These are phyloP conservation scores for Drosophila engyochracea DNA, from an alignment of 2,888 invertebrate species.

Conservation along the genomic window DNA sequence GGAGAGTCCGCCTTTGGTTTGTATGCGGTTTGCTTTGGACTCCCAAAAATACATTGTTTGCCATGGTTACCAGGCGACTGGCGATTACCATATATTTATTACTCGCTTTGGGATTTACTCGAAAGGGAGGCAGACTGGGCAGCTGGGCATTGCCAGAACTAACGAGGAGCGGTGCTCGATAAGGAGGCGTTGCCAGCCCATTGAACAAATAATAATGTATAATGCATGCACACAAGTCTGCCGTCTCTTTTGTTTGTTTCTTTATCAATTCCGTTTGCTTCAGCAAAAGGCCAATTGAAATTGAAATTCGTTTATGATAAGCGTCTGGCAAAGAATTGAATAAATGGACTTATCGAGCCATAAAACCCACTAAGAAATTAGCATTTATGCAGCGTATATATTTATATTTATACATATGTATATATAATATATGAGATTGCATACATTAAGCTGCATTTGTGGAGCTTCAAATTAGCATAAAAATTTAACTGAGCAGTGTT, in stretches of 20 bases:
- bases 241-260: neutral
- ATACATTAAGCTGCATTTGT: constrained; percentile 7
- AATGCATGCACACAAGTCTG: neutral
- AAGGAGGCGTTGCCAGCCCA: neutral
- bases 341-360: constrained; percentile 21
- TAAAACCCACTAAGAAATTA: neutral
- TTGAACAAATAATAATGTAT: neutral
- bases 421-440: neutral
- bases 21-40: constrained; percentile 57
- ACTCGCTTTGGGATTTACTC: neutral
- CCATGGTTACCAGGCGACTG: constrained; percentile 56
- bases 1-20: constrained; percentile 27
- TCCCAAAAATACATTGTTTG: constrained; percentile 29
- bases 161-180: neutral
- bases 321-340: constrained; percentile 25
- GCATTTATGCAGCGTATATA: neutral
- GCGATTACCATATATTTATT: constrained; percentile 27
- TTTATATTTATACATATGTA: neutral
- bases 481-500: neutral
- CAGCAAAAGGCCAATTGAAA: constrained; percentile 16
- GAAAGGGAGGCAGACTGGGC: neutral
- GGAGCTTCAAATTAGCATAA: constrained; percentile 2
- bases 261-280: neutral
- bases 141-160: neutral
- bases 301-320: constrained; percentile 31